Evolutionary conservation across 1,140 invertebrate genomes (phyloP), one percentile per base, ranked within the genome.

Genomic region (Penaeus vannamei): DNA sequence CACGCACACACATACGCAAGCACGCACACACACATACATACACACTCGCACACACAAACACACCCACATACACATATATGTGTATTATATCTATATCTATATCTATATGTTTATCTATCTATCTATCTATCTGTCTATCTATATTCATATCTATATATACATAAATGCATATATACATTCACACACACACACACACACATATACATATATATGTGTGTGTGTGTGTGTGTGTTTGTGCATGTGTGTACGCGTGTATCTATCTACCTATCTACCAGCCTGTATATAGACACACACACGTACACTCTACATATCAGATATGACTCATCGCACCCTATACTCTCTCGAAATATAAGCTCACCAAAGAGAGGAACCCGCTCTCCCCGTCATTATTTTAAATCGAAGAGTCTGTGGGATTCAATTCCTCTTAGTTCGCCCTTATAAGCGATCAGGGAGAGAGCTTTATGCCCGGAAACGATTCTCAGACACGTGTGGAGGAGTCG

Each of bases 121-220:
- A 82, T 53, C 2, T 82, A 82, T 82, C 60, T 82, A 59, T 82
- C 2, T 82, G 26, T 60, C 2, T 82, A 59, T 59, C 60, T 59
- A 82, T n/a, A 82, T n/a, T 17, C 59, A 82, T 61, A 46, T 4
- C 60, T 59, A n/a, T 59, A 82, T 61, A 82, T 61, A 82, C 14
- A 82, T 61, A 82, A 2, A 82, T n/a, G 60, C 3, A 42, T 29
- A 82, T 61, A 82, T 61, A 82, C 60, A 82, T 82, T 61, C 60
- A 82, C 60, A 82, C 60, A 82, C 60, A 82, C 60, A 82, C n/a
- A 82, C n/a, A 42, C 20, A 82, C 14, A 82, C 60, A 82, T 61
- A 82, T 61, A 82, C 26, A 82, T 61, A 82, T 14, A 82, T 61
- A 82, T 82, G 59, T 82, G 59, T 82, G 72, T 77, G 32, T 77